phyloP scores from a whole-genome alignment of 1,140 invertebrate species.

The Mycetomoellerius zeteki region DNA sequence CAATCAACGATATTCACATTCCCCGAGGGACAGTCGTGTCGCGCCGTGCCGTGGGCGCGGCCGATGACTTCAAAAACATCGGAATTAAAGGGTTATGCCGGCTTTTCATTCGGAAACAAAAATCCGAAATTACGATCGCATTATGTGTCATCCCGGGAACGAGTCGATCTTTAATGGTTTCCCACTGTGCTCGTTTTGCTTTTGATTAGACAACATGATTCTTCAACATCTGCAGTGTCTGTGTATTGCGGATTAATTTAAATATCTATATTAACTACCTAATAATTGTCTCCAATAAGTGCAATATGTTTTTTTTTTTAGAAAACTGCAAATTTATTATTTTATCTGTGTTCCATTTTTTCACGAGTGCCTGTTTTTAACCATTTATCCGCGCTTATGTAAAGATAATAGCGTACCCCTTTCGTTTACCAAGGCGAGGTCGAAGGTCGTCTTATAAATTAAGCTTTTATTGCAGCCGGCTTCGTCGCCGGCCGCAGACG shows the following conservation, averaged over 20 bases:
- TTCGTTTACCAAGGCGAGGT: constrained; percentile 71
- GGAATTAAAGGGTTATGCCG: constrained; percentile 47
- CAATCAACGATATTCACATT: constrained; percentile 49
- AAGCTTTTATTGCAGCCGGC: constrained; percentile 69
- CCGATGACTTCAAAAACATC: constrained; percentile 61
- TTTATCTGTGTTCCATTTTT: background rate
- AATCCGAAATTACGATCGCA: constrained; percentile 46
- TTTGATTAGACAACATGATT: background rate
- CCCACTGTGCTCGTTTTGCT: background rate
- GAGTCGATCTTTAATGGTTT: background rate
- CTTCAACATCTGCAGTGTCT: background rate
- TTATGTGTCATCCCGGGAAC: constrained; percentile 17
- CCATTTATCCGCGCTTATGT: constrained; percentile 6
- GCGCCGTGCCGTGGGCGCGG: constrained; percentile 55
- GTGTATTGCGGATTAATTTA: background rate
- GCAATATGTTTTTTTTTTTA: background rate
- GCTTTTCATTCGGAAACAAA: constrained; percentile 9
- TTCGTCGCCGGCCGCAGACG: constrained; percentile 41
- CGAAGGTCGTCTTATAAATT: constrained; percentile 78
- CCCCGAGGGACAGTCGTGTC: background rate
- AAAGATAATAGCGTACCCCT: constrained; percentile 67
- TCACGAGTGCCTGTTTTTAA: background rate
- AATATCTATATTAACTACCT: background rate
- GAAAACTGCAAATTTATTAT: background rate
- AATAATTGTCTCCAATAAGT: background rate